Evolutionary conservation across 2,888 invertebrate genomes (phyloP).

Genomic region (Listrodromus nycthemerus): DNA sequence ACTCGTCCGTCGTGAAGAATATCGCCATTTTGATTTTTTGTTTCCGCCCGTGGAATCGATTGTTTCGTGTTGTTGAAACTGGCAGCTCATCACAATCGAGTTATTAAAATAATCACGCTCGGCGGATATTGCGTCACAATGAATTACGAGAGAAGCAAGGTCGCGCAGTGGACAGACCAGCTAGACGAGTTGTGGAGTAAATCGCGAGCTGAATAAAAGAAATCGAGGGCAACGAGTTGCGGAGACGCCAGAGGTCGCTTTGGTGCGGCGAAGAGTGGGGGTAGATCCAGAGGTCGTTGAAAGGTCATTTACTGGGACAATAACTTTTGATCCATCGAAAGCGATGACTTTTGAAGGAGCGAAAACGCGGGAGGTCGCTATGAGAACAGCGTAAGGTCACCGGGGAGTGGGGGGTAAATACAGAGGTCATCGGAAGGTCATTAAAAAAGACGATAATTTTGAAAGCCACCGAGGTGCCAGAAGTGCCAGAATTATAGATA

Average conservation of each 20-base stretch:
- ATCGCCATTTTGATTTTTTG: slow-evolving; percentile 2
- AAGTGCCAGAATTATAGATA: no score
- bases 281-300: background rate
- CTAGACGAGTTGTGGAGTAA: slow-evolving; percentile 47
- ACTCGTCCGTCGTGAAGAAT: background rate
- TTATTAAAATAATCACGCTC: slow-evolving; percentile 13
- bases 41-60: background rate
- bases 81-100: background rate
- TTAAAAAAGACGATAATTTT: no score
- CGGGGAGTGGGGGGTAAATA: background rate
- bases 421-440: background rate
- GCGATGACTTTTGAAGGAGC: background rate
- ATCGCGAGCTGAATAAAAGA: slow-evolving; percentile 49
- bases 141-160: slow-evolving; percentile 34
- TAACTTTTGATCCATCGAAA: background rate
- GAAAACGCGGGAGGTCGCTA: background rate
- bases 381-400: background rate
- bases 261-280: background rate
- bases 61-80: background rate
- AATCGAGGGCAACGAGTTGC: slow-evolving; percentile 30
- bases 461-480: no score
- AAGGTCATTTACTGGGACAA: background rate
- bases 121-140: slow-evolving; percentile 28
- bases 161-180: slow-evolving; percentile 17
- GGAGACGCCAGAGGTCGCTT: background rate